phyloP scores from a whole-genome alignment of 2,113 vertebrate species.

The Ceyx margarethae region DNA sequence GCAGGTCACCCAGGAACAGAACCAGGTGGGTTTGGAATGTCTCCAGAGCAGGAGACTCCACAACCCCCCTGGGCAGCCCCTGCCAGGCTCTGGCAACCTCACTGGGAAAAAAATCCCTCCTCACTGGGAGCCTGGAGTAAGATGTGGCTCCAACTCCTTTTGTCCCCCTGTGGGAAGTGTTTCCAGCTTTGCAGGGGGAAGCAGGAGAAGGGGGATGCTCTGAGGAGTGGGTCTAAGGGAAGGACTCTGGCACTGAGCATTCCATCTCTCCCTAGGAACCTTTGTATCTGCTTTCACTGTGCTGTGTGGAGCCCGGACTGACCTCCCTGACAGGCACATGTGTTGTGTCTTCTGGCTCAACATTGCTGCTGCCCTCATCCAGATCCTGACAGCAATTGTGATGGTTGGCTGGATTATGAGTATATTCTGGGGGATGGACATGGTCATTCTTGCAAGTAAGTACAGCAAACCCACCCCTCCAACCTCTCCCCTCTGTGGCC shows the following conservation, averaged over 20 bases:
- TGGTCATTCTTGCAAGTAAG: slow-evolving; percentile 99
- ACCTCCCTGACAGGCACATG: slow-evolving; percentile 88
- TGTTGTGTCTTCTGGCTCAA: slow-evolving; percentile 99
- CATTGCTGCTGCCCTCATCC: slow-evolving; percentile 93
- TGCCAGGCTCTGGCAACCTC: too few relatives aligned
- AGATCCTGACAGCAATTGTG: slow-evolving; percentile 93
- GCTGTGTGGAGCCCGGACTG: slow-evolving; percentile 91
- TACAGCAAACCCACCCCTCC: background rate
- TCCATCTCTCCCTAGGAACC: slow-evolving; percentile 79
- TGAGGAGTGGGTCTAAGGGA: background rate
- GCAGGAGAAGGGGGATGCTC: background rate
- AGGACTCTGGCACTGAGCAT: background rate
- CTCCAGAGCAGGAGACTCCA: too few relatives aligned
- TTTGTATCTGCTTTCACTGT: slow-evolving; percentile 94
- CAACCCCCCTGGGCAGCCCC: too few relatives aligned
- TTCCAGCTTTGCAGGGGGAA: background rate
- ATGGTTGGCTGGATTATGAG: slow-evolving; percentile 99
- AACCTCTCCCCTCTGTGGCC: accelerated
- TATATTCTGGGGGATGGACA: slow-evolving; percentile 99
- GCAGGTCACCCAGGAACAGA: too few relatives aligned
- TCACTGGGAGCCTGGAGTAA: background rate
- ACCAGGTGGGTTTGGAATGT: too few relatives aligned
- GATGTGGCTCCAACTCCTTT: background rate
- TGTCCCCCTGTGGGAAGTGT: background rate
- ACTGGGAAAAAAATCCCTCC: too few relatives aligned